A percentile compares a stretch with the other conserved stretches of the same genome.
Evolutionary conservation across 1,140 invertebrate genomes (phyloP).

Genomic region (Pogonognathellus flavescens): DNA sequence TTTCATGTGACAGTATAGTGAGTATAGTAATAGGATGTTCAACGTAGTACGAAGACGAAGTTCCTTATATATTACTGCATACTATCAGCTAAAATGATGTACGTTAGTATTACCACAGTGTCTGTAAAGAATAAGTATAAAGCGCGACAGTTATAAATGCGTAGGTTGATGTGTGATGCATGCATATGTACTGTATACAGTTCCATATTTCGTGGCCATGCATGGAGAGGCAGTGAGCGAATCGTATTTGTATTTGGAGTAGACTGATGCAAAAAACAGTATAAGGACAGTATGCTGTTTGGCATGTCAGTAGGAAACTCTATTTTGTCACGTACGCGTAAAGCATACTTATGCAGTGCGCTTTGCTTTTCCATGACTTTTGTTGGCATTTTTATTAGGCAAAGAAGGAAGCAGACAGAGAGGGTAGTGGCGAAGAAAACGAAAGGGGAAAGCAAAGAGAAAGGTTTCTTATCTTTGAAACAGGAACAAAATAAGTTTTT

Average conservation of each 20-base stretch:
- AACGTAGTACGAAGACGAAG: too few species aligned
- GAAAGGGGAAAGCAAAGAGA: background rate
- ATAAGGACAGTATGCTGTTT: background rate
- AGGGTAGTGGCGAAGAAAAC: background rate
- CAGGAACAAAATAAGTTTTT: constrained; percentile 48
- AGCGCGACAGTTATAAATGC: background rate
- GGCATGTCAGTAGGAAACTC: background rate
- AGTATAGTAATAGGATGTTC: too few species aligned
- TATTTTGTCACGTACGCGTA: constrained; percentile 5
- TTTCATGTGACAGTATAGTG: too few species aligned
- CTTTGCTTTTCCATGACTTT: constrained; percentile 27
- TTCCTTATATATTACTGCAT: too few species aligned
- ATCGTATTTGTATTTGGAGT: background rate
- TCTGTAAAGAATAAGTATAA: background rate
- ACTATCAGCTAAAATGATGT: too few species aligned
- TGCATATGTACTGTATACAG: background rate
- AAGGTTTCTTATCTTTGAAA: constrained; percentile 30
- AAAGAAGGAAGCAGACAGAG: background rate
- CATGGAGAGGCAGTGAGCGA: background rate
- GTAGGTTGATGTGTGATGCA: background rate
- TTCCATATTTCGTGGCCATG: background rate
- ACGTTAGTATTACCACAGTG: background rate
- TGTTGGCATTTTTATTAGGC: background rate
- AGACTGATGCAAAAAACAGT: background rate
- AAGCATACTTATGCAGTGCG: constrained; percentile 8